Percentiles rank a stretch among this genome's conserved stretches.
phyloP scores from a whole-genome alignment of 2,888 invertebrate species.

The Oligia latruncula region DNA sequence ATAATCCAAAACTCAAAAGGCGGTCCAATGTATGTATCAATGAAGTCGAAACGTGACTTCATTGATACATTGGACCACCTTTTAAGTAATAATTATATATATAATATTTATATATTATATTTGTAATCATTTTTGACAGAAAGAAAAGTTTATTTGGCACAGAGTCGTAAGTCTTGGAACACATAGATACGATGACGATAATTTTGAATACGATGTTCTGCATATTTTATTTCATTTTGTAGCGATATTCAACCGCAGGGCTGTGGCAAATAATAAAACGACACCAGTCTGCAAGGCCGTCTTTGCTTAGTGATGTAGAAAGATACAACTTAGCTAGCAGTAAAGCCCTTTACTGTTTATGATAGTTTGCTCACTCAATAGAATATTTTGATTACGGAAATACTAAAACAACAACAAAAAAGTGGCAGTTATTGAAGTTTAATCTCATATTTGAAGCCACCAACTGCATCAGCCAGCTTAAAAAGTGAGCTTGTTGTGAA shows the following conservation, averaged over 20 bases:
- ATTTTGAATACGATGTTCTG: conserved; percentile 1
- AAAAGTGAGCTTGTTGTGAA: not conserved
- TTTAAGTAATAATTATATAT: not conserved
- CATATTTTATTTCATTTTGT: conserved; percentile 65
- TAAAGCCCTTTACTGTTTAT: conserved; percentile 58
- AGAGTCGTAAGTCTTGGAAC: not conserved
- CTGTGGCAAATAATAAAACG: conserved; percentile 85
- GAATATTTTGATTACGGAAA: not conserved
- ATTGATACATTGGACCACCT: not conserved
- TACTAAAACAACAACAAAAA: not conserved
- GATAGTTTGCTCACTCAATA: conserved; percentile 15
- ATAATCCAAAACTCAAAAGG: too few species aligned
- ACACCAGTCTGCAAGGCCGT: conserved; percentile 84
- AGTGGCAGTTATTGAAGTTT: not conserved
- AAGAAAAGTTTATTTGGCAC: not conserved
- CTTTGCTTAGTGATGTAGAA: conserved; percentile 86
- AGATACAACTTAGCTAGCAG: conserved; percentile 75
- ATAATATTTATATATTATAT: not conserved
- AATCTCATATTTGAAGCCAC: not conserved
- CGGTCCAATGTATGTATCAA: too few species aligned
- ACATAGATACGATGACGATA: not conserved
- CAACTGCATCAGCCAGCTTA: not conserved
- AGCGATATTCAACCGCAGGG: conserved; percentile 78
- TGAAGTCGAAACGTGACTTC: not conserved
- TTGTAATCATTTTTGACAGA: not conserved